Evolutionary conservation across 1,140 invertebrate species (phyloP), one percentile per base, ranked within the genome.

Genomic region (Metaphire vulgaris): DNA sequence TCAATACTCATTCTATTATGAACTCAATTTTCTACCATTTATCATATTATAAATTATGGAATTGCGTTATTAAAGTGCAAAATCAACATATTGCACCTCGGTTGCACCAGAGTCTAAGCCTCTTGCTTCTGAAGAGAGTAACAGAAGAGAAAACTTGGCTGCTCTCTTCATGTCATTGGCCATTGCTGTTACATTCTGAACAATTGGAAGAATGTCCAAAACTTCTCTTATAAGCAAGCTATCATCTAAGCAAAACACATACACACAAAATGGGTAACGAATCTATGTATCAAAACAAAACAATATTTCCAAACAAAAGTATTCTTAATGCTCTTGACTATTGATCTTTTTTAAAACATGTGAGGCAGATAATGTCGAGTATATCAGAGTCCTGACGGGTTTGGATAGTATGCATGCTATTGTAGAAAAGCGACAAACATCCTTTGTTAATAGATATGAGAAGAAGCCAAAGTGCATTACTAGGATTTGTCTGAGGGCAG

Each of bases 131-230:
- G 88, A 86, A n/a, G 89, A 83, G 29, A 90, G 83, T 1, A 90
- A 81, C 72, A 89, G 78, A 64, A 90, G 85, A 80, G 89, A 87
- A 80, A 89, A 89, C 74, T 86, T 85, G n/a, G 88, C 85, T 71
- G 81, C 79, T 80, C 87, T 87, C 65, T 88, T 85, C 75, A 90
- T 79, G 80, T 89, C 88, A 74, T 87, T 85, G 64, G 87, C 87
- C 79, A 90, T 90, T 31, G 84, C 84, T 79, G 90, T 90, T 0
- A 89, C 89, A 77, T 89, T 86, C 77, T 89, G 84, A 12, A 90
- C 86, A 2, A 85, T 82, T 1, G 89, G 89, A 72, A 90, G 81
- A n/a, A 89, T 81, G 76, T 88, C 86, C 66, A 89, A 77, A 1
- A 90, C 80, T 71, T 90, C 88, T 76, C 89, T 86, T 77, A 89